phyloP scores from a whole-genome alignment of 2,888 invertebrate genomes.

The Panorpa germanica region DNA sequence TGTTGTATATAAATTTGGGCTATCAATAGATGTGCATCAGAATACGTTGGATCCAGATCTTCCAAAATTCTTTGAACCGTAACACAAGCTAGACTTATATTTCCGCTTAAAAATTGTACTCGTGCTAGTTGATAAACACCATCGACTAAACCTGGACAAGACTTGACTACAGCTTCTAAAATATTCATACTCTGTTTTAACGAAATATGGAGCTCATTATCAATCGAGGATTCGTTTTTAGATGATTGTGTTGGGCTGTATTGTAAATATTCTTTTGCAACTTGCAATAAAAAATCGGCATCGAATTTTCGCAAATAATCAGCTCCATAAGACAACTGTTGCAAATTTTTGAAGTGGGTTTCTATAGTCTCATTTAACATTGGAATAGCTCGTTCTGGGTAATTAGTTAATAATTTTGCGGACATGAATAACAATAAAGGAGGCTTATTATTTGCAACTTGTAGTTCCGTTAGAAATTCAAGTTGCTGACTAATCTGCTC shows the following conservation, averaged over 20 bases:
- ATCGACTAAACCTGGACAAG: conserved; percentile 61
- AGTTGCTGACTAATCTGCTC: conserved; percentile 71
- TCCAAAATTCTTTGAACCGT: conserved; percentile 56
- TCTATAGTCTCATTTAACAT: conserved; percentile 43
- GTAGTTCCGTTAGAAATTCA: conserved; percentile 65
- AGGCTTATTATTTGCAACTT: conserved; percentile 45
- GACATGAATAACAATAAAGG: conserved; percentile 49
- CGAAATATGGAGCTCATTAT: conserved; percentile 26
- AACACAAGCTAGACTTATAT: conserved; percentile 47
- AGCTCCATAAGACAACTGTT: conserved; percentile 47
- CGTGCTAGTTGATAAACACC: conserved; percentile 55
- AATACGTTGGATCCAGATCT: conserved; percentile 55
- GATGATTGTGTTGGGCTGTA: conserved; percentile 47
- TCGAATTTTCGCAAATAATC: conserved; percentile 58
- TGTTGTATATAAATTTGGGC: conserved; percentile 67
- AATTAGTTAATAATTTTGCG: conserved; percentile 38
- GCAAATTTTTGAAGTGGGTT: conserved; percentile 27
- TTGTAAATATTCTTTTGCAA: conserved; percentile 56
- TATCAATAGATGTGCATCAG: conserved; percentile 68
- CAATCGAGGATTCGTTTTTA: conserved; percentile 18
- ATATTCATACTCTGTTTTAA: conserved; percentile 41
- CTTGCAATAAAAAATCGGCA: conserved; percentile 67
- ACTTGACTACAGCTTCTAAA: conserved; percentile 50
- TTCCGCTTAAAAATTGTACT: conserved; percentile 63
- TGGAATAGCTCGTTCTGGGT: conserved; percentile 31